Evolutionary conservation across 1,140 invertebrate genomes (phyloP).

Genomic region (Polypedilum pembai): DNA sequence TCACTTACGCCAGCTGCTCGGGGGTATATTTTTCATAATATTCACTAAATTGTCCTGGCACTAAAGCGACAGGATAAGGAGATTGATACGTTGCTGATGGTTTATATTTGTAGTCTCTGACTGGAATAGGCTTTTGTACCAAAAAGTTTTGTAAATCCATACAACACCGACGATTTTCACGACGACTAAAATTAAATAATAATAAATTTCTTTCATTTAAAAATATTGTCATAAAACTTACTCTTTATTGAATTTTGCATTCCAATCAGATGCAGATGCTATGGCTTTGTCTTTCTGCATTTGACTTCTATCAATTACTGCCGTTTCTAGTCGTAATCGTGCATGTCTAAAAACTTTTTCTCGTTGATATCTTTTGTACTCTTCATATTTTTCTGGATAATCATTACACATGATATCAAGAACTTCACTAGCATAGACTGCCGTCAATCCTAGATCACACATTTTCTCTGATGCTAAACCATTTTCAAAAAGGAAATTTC

Average conservation of each 20-base stretch:
- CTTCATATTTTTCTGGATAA: conserved; percentile 91
- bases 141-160: conserved; percentile 42
- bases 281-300: conserved; percentile 80
- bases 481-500: conserved; percentile 76
- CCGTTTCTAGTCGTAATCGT: conserved; percentile 44
- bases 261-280: conserved; percentile 81
- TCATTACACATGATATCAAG: conserved; percentile 91
- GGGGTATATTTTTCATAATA: conserved; percentile 61
- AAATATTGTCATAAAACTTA: conserved; percentile 32
- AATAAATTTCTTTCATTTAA: background rate
- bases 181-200: conserved; percentile 35
- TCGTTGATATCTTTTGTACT: conserved; percentile 75
- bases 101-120: background rate
- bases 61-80: conserved; percentile 80
- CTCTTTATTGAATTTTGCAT: conserved; percentile 72
- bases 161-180: conserved; percentile 39
- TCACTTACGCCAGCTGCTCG: conserved; percentile 55
- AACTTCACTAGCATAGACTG: conserved; percentile 82
- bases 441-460: conserved; percentile 88
- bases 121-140: conserved; percentile 31
- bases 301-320: conserved; percentile 49
- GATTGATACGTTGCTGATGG: conserved; percentile 7
- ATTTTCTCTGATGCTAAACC: conserved; percentile 83
- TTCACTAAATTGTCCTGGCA: conserved; percentile 90
- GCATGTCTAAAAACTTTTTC: conserved; percentile 55